Conservation (phyloP, 2,797 vertebrate species). For the Phoebastria nigripes region DNA sequence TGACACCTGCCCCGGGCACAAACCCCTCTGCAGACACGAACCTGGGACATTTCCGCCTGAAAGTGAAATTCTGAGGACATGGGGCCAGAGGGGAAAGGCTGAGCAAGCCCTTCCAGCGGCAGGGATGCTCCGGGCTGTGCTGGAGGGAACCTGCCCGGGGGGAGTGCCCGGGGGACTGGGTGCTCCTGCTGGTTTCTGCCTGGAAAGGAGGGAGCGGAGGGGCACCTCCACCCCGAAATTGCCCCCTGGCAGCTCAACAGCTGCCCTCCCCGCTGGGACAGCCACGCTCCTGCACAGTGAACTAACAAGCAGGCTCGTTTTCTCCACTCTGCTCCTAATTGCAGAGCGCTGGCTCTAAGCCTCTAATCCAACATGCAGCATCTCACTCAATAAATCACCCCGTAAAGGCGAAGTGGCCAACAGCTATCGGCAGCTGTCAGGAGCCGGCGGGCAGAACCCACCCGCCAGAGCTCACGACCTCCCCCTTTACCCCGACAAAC, state of each 20-base stretch:
- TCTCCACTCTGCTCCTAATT: neutral
- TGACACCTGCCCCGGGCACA: neutral
- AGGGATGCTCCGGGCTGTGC: rapidly evolving
- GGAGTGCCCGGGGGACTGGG: rapidly evolving
- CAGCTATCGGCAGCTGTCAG: neutral
- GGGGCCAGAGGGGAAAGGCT: neutral
- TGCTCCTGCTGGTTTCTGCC: neutral
- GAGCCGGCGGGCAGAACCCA: rapidly evolving
- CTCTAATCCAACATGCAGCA: neutral
- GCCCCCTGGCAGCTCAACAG: rapidly evolving
- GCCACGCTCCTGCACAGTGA: rapidly evolving
- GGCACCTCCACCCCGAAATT: rapidly evolving
- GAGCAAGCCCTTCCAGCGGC: neutral
- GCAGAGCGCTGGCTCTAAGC: neutral
- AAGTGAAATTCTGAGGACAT: rapidly evolving
- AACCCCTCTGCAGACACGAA: neutral
- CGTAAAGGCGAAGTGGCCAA: neutral
- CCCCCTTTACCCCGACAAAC: rapidly evolving
- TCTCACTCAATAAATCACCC: neutral
- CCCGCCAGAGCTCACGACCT: rapidly evolving
- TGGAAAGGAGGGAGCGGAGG: neutral
- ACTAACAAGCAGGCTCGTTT: neutral
- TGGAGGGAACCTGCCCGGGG: rapidly evolving
- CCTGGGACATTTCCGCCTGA: rapidly evolving
- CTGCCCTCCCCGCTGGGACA: rapidly evolving